Base-by-base conservation (phyloP, 2,113 vertebrate genomes). In the Dinomys branickii region DNA sequence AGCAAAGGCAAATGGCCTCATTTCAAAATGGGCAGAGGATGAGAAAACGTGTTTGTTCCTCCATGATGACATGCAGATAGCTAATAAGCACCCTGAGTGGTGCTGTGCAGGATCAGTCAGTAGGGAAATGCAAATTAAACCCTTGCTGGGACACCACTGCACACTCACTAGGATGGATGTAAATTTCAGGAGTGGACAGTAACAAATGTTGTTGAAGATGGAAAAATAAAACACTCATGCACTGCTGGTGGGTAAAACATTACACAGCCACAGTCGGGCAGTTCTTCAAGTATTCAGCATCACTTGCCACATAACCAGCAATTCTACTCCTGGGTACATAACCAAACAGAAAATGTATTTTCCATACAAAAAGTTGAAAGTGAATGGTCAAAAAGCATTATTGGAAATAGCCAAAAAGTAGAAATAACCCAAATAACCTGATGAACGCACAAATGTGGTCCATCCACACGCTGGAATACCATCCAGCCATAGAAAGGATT, bases 361-460 rank as follows among this genome's bases (percentile, higher is more conserved):
- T 61, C 67, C 67, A 93, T 24, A 30, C 12, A 63, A 35, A 78
- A 73, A 19, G 30, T 14, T 54, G 54, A 35, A 13, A 22, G 5
- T 3, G 3, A 84, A 59, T 20, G 30, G n/a, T 71, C 69, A 90
- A 0, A 20, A 54, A 13, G 35, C 54, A 26, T 41, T 35, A 90
- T 0, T 80, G 44, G 17, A 19, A 52, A 44, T 0, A 56, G 50
- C 33, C 59, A 22, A 30, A 41, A 50, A 33, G 28, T 9, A 28
- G 17, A 41, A 71, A 88, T 35, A 81, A 54, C 12, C 22, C 73
- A 35, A 26, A 22, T 0, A n/a, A 50, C 16, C 44, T 56, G 41
- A 28, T 3, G 9, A 69, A 47, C 3, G 35, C 12, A 73, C 1
- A 13, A 28, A n/a, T 41, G 8, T n/a, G 54, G 30, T 28, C 41